Base-by-base conservation (phyloP, 2,888 invertebrate genomes). In the Drosophila yooni region DNA sequence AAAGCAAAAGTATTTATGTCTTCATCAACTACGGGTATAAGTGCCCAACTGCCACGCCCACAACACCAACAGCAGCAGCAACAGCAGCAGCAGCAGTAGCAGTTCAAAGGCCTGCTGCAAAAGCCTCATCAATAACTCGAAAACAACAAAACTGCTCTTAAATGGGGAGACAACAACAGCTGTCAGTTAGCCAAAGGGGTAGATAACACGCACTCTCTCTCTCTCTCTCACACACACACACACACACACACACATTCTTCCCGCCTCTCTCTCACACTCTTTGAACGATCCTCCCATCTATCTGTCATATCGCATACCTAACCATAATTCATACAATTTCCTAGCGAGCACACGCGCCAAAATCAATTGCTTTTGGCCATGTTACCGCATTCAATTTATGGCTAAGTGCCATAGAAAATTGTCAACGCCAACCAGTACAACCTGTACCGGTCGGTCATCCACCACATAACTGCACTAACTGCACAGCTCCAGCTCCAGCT, bases 281-380 rank as follows among this genome's bases (percentile, higher is more conserved):
- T 21, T 53, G 1, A n/a, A 51, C 31, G 29, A 3, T 52, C 31
- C 31, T 5, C 50, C 50, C 60, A 11, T 34, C 25, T 1, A 15
- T 4, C 54, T 31, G 21, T 27, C 34, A 4, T 27, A 11, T 36
- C 15, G 34, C 11, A 31, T 33, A 36, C 7, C 29, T 46, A 51
- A 11, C 70, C 73, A 87, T 84, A 77, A 84, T 77, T 80, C 67
- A 73, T 58, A 53, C 82, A 60, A 89, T 88, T 85, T 85, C 89
- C 85, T 84, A 82, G 89, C 89, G 70, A 72, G 88, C 71, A 81
- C 84, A 79, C 83, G 80, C 77, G 74, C 77, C 81, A 62, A 60
- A 87, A 77, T 80, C 82, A 82, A 61, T 54, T 62, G 40, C 67
- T 83, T 70, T 70, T 54, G 70, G 56, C 53, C 40, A 74, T 68